phyloP scores from a whole-genome alignment of 2,797 vertebrate species.

The Sebastes iracundus region DNA sequence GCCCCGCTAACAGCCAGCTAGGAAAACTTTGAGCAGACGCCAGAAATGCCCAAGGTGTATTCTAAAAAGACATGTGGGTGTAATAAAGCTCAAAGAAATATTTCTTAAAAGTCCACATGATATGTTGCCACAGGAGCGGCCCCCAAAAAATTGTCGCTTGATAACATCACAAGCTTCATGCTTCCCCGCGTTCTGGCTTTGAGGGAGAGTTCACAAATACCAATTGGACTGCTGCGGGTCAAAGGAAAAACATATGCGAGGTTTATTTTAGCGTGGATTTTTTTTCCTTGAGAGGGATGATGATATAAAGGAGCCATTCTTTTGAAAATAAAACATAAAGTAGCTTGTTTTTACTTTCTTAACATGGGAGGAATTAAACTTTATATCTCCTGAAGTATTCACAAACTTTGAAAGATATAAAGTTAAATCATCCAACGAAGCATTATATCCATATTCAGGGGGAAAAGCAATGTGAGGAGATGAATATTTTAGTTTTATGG shows the following conservation, averaged over 20 bases:
- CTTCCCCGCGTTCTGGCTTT: slow-evolving; percentile 53
- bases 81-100: slow-evolving; percentile 67
- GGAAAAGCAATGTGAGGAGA: not conserved
- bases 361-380: not conserved
- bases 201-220: slow-evolving; percentile 58
- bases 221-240: slow-evolving; percentile 48
- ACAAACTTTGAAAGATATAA: not conserved
- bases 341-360: slow-evolving; percentile 6
- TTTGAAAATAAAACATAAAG: slow-evolving; percentile 18
- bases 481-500: not conserved
- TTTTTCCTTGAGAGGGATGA: not conserved
- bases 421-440: not conserved
- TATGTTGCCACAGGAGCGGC: slow-evolving; percentile 44
- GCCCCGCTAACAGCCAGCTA: slow-evolving; percentile 10
- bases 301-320: slow-evolving; percentile 5
- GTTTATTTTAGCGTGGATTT: slow-evolving; percentile 40
- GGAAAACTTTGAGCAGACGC: slow-evolving; percentile 51
- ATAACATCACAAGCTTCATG: slow-evolving; percentile 67
- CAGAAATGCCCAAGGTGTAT: slow-evolving; percentile 60
- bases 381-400: not conserved
- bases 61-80: slow-evolving; percentile 65
- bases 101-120: slow-evolving; percentile 57
- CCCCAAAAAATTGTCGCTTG: slow-evolving; percentile 52
- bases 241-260: slow-evolving; percentile 60
- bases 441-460: not conserved